Base-by-base conservation (phyloP, 2,888 invertebrate genomes). In the Sisyra terminalis region DNA sequence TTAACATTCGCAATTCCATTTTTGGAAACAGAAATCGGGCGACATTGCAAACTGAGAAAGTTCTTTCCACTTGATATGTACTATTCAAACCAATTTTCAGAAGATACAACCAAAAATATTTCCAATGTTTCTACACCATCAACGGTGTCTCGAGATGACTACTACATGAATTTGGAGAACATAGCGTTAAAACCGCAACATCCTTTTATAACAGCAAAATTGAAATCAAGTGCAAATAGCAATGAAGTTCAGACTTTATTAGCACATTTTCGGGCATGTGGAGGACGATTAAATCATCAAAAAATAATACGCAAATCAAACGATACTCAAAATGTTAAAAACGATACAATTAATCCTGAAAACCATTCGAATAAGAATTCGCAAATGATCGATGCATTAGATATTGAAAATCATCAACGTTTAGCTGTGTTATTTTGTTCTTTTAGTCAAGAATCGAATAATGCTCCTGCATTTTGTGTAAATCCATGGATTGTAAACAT, bases 351-450 rank as follows among this genome's bases (percentile, higher is more conserved):
- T 32, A 10, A 14, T 13, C 8, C 17, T 24, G 37, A 37, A 17
- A 17, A 16, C n/a, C 15, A 16, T 17, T n/a, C 57, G 54, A 50
- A 57, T 1, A 52, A 54, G 18, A 45, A 41, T 42, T 10, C 50
- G 37, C 42, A 43, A 17, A 46, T 47, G 38, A 49, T 55, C 14
- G 89, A 90, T 58, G 84, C 85, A 1, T 63, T 89, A 15, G 80
- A 86, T 51, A 79, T 85, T 0, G 73, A 72, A 47, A 80, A 80
- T 58, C 89, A 89, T 56, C 96, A 97, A 64, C 71, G 81, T 39
- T 65, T 97, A 39, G 78, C 87, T 4, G 82, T 97, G 29, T 66
- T 96, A 44, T 84, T 94, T 57, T 94, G 89, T 57, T 92, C 89
- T 57, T 88, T 78, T 56, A 80, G 84, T 48, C 71, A 71, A 46